phyloP scores from a whole-genome alignment of 2,888 invertebrate genomes.

The Anagyrus pseudococci region DNA sequence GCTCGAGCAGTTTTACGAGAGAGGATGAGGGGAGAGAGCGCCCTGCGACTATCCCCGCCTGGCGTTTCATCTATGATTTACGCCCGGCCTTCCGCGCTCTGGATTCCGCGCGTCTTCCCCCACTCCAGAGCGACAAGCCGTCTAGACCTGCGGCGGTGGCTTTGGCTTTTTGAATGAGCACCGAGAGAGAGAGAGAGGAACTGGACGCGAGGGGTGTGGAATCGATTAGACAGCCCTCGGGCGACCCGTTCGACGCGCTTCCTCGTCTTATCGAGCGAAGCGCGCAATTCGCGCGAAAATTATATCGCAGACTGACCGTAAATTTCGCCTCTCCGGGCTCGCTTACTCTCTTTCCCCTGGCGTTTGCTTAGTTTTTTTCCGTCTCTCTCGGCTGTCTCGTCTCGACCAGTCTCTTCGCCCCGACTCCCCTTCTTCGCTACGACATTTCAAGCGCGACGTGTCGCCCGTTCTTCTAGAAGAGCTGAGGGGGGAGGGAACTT shows the following conservation, averaged over 20 bases:
- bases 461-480: no score
- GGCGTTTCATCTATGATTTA: constrained; percentile 30
- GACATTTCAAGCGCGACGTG: no score
- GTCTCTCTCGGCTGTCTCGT: not conserved
- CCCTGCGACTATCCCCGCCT: not conserved
- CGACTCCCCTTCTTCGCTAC: no score
- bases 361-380: not conserved
- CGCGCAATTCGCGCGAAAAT: constrained; percentile 24
- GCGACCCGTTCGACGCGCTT: constrained; percentile 5
- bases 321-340: constrained; percentile 5
- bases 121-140: not conserved
- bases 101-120: constrained; percentile 3
- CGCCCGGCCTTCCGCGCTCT: constrained; percentile 1
- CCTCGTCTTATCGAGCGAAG: constrained; percentile 8
- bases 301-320: constrained; percentile 18
- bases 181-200: no score
- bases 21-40: not conserved
- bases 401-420: no score
- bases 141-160: no score
- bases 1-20: not conserved
- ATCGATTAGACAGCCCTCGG: constrained; percentile 24
- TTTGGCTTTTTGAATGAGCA: no score
- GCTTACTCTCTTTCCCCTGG: no score
- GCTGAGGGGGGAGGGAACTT: no score
- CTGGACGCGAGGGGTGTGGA: no score